These are phyloP conservation scores for Brenthis hecate DNA, from an alignment of 2,888 invertebrate genomes.

Conservation along the genomic window DNA sequence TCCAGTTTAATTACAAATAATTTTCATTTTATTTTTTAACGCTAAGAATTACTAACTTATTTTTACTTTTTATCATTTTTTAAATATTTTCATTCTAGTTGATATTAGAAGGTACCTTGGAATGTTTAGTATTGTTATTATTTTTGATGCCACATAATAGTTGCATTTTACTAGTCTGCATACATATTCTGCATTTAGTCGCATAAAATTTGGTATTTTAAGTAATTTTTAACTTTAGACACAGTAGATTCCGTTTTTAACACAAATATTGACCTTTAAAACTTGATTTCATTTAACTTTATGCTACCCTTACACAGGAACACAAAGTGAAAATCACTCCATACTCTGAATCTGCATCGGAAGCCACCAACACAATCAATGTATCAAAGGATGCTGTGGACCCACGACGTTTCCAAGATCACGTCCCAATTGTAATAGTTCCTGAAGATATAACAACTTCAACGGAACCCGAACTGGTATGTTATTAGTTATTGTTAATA, in stretches of 20 bases:
- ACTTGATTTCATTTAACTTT: not conserved
- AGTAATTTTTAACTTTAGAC: conserved; percentile 26
- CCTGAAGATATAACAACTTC: conserved; percentile 60
- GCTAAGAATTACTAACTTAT: not conserved
- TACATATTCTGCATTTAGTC: conserved; percentile 25
- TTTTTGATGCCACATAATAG: conserved; percentile 17
- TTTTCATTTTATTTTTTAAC: conserved; percentile 1
- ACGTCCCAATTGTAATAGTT: conserved; percentile 51
- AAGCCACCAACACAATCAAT: conserved; percentile 56
- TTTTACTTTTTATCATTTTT: not conserved
- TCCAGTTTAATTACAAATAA: not conserved
- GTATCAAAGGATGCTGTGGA: conserved; percentile 50
- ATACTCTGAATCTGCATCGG: conserved; percentile 64
- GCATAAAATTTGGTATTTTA: conserved; percentile 17
- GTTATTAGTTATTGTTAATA: conserved; percentile 37
- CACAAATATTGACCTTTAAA: not conserved
- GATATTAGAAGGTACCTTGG: conserved; percentile 1
- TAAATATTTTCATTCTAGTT: not conserved
- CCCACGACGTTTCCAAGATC: conserved; percentile 54
- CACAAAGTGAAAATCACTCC: conserved; percentile 72
- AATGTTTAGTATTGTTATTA: conserved; percentile 9
- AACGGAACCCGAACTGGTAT: conserved; percentile 69
- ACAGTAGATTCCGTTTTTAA: conserved; percentile 31
- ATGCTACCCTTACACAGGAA: conserved; percentile 48
- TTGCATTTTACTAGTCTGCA: conserved; percentile 24